Evolutionary conservation across 1,140 invertebrate genomes (phyloP).

Genomic region (Diprion similis): DNA sequence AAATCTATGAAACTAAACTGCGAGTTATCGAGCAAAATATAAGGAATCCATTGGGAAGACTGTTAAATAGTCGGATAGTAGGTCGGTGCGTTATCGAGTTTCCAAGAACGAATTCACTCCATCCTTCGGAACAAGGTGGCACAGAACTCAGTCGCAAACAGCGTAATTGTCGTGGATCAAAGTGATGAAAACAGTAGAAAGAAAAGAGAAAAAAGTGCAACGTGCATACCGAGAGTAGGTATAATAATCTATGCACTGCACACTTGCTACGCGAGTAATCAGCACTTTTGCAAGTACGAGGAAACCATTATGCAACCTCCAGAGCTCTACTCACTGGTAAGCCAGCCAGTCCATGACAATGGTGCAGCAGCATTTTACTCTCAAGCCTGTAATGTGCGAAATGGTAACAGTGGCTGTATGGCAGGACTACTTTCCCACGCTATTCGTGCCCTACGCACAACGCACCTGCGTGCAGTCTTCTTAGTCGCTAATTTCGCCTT

Average conservation of each 20-base stretch:
- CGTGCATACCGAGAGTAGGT: too few species aligned
- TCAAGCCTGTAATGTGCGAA: background rate
- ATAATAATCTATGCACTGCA: background rate
- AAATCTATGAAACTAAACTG: too few species aligned
- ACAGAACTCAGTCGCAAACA: background rate
- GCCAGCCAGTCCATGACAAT: background rate
- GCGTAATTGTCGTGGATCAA: background rate
- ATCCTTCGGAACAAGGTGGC: background rate
- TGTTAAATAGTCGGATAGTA: background rate
- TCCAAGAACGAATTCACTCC: conserved; percentile 1
- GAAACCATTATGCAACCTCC: background rate
- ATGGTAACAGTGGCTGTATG: background rate
- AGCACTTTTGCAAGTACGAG: background rate
- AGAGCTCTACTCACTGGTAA: background rate
- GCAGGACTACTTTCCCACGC: background rate
- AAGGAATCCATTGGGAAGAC: too few species aligned
- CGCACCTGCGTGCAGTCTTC: background rate
- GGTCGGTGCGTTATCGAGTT: conserved; percentile 1
- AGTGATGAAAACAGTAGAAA: too few species aligned
- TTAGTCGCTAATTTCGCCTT: too few species aligned
- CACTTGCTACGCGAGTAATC: conserved; percentile 3
- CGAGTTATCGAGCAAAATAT: too few species aligned
- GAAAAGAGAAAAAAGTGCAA: too few species aligned
- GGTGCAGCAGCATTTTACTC: background rate
- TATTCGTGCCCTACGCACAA: background rate